Conservation (phyloP, 2,797 vertebrate genomes). For the Iguana delicatissima region DNA sequence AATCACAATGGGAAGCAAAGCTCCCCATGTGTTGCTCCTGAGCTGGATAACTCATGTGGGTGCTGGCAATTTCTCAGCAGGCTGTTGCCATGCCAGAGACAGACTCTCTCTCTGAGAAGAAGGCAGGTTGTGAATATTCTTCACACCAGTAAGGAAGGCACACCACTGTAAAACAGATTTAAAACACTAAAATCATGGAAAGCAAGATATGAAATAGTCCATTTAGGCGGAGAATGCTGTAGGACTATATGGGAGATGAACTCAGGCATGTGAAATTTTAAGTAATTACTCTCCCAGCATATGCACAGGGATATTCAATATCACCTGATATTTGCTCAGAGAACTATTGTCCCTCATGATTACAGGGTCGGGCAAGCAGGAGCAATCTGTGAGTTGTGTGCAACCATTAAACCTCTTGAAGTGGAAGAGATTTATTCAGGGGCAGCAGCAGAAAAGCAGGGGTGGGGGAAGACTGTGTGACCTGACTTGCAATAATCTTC, state of each 20-base stretch:
- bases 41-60: too few species aligned
- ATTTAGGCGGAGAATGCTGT: not conserved
- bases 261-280: constrained; percentile 38
- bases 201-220: not conserved
- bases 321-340: constrained; percentile 30
- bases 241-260: constrained; percentile 31
- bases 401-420: constrained; percentile 43
- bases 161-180: not conserved
- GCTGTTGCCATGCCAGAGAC: too few species aligned
- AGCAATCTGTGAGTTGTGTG: constrained; percentile 50
- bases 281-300: not conserved
- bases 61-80: too few species aligned
- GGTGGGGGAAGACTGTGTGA: constrained; percentile 54
- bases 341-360: constrained; percentile 30
- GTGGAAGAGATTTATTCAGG: constrained; percentile 66
- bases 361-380: constrained; percentile 56
- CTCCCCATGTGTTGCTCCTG: too few species aligned
- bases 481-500: constrained; percentile 64
- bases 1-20: too few species aligned
- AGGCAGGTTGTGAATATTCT: too few species aligned
- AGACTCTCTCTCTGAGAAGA: too few species aligned
- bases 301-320: constrained; percentile 34
- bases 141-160: not conserved
- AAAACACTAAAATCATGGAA: not conserved
- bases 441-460: constrained; percentile 30